A percentile compares a stretch with the other conserved stretches of the same genome.
These are phyloP conservation scores for Ascidia mentula DNA, from an alignment of 23 tunicate species.

Conservation along the genomic window DNA sequence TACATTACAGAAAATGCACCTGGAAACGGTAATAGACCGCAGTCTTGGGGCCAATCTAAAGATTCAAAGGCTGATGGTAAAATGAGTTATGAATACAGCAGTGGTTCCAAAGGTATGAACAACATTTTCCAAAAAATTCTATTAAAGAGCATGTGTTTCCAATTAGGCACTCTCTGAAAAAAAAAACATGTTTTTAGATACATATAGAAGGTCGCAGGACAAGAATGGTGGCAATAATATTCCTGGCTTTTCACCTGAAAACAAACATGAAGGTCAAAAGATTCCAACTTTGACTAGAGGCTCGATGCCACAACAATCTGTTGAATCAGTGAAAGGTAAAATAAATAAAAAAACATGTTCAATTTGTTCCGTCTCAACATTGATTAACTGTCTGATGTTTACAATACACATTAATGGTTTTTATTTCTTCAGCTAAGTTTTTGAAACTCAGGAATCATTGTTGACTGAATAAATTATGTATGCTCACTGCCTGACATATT, in stretches of 20 bases:
- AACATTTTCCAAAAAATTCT: too few relatives aligned
- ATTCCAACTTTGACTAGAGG: slow-evolving; percentile 31
- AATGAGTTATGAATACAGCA: background rate
- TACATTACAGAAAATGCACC: background rate
- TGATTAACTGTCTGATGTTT: too few relatives aligned
- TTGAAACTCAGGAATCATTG: background rate
- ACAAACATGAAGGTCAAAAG: slow-evolving; percentile 30
- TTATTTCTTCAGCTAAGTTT: too few relatives aligned
- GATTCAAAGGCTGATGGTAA: background rate
- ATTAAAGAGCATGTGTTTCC: too few relatives aligned
- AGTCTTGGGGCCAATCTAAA: background rate
- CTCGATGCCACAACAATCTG: background rate
- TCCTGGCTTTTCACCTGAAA: slow-evolving; percentile 34
- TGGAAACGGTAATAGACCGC: background rate
- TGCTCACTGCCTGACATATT: background rate
- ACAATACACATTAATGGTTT: too few relatives aligned
- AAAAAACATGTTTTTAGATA: too few relatives aligned
- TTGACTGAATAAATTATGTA: background rate
- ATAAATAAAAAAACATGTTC: too few relatives aligned
- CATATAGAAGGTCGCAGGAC: too few relatives aligned
- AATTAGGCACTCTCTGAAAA: too few relatives aligned
- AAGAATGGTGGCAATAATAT: background rate
- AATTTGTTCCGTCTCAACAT: too few relatives aligned
- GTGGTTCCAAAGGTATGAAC: background rate
- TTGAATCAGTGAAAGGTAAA: background rate